Evolutionary conservation across 1,140 invertebrate genomes (phyloP).

Genomic region (Calosoma granatense): DNA sequence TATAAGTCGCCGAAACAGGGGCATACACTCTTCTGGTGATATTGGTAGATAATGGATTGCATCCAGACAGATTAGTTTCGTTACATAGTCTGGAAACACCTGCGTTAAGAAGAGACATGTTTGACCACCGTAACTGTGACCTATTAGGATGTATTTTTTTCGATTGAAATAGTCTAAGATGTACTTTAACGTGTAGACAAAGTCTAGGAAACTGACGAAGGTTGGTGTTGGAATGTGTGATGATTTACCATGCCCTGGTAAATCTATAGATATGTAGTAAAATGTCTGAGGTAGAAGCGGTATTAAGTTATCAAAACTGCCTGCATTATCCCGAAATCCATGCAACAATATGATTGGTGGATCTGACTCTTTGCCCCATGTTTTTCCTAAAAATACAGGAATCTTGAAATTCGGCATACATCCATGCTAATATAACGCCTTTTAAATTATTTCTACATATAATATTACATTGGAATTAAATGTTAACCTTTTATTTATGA

Average conservation of each 20-base stretch:
- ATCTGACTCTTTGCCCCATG: conserved; percentile 44
- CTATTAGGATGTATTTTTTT: conserved; percentile 39
- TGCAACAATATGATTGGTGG: conserved; percentile 47
- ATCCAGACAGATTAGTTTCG: conserved; percentile 30
- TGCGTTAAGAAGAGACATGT: conserved; percentile 31
- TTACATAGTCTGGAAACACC: conserved; percentile 36
- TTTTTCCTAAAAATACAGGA: conserved; percentile 41
- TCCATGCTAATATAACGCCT: too few relatives aligned
- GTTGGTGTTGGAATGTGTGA: conserved; percentile 42
- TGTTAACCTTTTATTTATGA: conserved; percentile 1
- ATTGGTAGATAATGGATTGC: not conserved
- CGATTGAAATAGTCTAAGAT: conserved; percentile 45
- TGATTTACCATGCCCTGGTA: conserved; percentile 57
- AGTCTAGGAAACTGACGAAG: conserved; percentile 34
- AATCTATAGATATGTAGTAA: conserved; percentile 51
- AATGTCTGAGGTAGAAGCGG: conserved; percentile 42
- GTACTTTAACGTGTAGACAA: conserved; percentile 36
- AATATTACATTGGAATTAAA: too few relatives aligned
- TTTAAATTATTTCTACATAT: too few relatives aligned
- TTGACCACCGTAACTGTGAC: conserved; percentile 43
- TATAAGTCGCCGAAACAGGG: not conserved
- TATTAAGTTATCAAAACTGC: conserved; percentile 50
- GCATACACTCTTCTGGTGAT: not conserved
- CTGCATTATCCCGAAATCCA: conserved; percentile 49
- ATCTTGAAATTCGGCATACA: too few relatives aligned